Evolutionary conservation across 1,140 invertebrate species (phyloP), one percentile per base, ranked within the genome.

Genomic region (Solen grandis): DNA sequence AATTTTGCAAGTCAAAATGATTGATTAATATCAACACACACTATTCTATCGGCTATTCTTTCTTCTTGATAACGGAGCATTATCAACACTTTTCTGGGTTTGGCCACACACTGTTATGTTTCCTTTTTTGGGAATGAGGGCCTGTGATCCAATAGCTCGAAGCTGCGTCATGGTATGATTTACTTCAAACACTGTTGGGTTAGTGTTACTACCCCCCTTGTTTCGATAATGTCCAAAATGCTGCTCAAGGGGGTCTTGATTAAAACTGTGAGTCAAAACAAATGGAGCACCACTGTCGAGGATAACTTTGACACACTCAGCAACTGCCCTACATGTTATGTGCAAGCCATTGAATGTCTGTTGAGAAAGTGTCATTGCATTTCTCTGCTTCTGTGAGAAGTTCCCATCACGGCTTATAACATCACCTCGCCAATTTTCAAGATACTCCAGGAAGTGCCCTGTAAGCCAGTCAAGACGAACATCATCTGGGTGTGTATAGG

Each of bases 151-250:
- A n/a, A n/a, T n/a, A n/a, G n/a, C n/a, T n/a, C n/a, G n/a, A n/a
- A n/a, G n/a, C n/a, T n/a, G n/a, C n/a, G n/a, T n/a, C n/a, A n/a
- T n/a, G n/a, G n/a, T n/a, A n/a, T n/a, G n/a, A n/a, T n/a, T n/a
- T n/a, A 63, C 60, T 10, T 63, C 60, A 63, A 36, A 1, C 5
- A 63, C 60, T 5, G 60, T 8, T 35, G 60, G 60, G 35, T 63
- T 63, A n/a, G n/a, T 63, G n/a, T 63, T 63, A 2, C 2, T 10
- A 14, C 69, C 69, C 3, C 69, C 41, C 25, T 57, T 55, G 2
- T 31, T 2, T 35, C 69, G 8, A 35, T 72, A 72, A 33, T 72
- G 69, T 1, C 69, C 69, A 36, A 72, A 72, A 25, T 72, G 69
- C 27, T 72, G 69, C 52, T 72, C 69, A 13, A 72, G 27, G 1